Conservation (phyloP, 2,113 vertebrate species). For the Poicephalus gulielmi region DNA sequence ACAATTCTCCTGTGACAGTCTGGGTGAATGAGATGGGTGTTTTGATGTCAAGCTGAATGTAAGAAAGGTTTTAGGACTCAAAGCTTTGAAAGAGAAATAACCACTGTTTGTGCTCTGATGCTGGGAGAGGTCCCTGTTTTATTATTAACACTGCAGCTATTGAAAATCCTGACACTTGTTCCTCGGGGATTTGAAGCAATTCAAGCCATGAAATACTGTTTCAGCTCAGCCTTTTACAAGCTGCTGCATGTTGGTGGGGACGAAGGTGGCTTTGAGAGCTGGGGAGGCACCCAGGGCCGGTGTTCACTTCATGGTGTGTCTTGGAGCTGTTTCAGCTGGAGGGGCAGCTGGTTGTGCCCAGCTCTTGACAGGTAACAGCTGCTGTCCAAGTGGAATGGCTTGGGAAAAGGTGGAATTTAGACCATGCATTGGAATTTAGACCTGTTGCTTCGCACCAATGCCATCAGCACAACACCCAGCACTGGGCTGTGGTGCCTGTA, state of each 20-base stretch:
- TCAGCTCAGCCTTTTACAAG: neutral
- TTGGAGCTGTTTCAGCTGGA: neutral
- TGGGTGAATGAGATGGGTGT: slow-evolving; percentile 60
- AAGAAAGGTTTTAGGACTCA: slow-evolving; percentile 56
- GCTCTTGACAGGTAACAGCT: neutral
- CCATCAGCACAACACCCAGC: neutral
- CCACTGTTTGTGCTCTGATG: slow-evolving; percentile 20
- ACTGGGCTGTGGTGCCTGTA: accelerated
- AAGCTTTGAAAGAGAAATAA: slow-evolving; percentile 54
- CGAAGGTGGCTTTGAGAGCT: neutral
- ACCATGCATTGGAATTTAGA: neutral
- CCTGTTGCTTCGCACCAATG: neutral
- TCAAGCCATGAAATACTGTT: slow-evolving; percentile 16
- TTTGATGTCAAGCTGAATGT: slow-evolving; percentile 47
- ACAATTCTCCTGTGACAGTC: slow-evolving; percentile 25
- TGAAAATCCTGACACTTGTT: slow-evolving; percentile 35
- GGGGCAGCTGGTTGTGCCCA: neutral
- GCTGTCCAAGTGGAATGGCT: neutral
- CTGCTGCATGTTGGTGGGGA: neutral
- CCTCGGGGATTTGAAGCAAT: slow-evolving; percentile 22
- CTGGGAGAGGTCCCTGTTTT: slow-evolving; percentile 32
- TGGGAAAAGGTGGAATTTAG: neutral
- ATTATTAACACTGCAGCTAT: slow-evolving; percentile 11
- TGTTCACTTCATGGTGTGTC: neutral
- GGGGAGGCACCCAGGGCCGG: neutral